These are phyloP conservation scores for Spisula subtruncata DNA, from an alignment of 2,888 invertebrate species.

Conservation along the genomic window DNA sequence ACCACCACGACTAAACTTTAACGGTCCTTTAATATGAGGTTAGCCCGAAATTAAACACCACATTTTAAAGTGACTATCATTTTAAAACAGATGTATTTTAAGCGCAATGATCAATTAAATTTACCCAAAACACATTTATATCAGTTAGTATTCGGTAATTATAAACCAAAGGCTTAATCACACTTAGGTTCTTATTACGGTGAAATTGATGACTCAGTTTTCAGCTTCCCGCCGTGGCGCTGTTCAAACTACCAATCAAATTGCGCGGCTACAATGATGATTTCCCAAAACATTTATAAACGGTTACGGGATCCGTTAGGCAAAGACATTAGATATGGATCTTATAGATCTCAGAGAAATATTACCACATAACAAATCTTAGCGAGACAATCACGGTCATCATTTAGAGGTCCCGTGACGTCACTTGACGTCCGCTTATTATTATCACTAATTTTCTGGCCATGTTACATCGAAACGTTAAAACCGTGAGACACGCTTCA, in stretches of 20 bases:
- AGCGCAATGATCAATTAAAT: slow-evolving; percentile 11
- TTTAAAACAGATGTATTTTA: neutral
- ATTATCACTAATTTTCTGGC: slow-evolving; percentile 32
- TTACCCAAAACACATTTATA: slow-evolving; percentile 24
- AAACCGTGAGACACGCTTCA: slow-evolving; percentile 61
- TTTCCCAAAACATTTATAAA: slow-evolving; percentile 56
- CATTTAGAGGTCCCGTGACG: slow-evolving; percentile 52
- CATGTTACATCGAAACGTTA: slow-evolving; percentile 67
- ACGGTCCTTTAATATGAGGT: neutral
- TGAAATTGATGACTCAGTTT: neutral
- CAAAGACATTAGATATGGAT: slow-evolving; percentile 39
- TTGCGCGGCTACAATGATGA: slow-evolving; percentile 31
- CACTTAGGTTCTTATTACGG: slow-evolving; percentile 8
- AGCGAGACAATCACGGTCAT: slow-evolving; percentile 46
- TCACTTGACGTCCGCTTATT: slow-evolving; percentile 29
- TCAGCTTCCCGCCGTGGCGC: neutral
- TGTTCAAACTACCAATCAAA: neutral
- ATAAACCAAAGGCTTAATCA: slow-evolving; percentile 22
- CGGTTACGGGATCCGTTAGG: slow-evolving; percentile 36
- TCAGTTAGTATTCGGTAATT: neutral
- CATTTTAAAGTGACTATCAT: neutral
- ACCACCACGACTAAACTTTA: neutral
- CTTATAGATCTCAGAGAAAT: slow-evolving; percentile 14
- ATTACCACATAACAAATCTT: slow-evolving; percentile 51
- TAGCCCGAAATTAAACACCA: neutral